These are phyloP conservation scores for Drosophila fulvimacula DNA, from an alignment of 2,888 invertebrate species.

Conservation along the genomic window DNA sequence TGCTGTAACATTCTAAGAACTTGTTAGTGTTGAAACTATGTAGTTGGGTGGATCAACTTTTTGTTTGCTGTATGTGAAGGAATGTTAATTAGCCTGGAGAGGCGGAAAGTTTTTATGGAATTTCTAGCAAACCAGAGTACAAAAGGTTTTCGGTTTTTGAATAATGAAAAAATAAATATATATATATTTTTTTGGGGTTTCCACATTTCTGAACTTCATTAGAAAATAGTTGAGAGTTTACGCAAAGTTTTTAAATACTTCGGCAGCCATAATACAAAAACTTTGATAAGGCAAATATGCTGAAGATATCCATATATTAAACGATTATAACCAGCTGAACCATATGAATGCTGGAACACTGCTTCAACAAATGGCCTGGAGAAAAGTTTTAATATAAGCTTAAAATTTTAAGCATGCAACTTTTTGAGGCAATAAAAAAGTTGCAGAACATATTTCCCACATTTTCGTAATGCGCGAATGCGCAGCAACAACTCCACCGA, in stretches of 20 bases:
- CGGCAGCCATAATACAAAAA: background rate
- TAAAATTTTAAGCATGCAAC: constrained; percentile 13
- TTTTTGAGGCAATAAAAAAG: constrained; percentile 13
- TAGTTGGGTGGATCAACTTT: constrained; percentile 31
- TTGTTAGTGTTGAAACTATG: constrained; percentile 26
- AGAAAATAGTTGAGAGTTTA: background rate
- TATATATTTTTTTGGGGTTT: no score
- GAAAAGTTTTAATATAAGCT: constrained; percentile 12
- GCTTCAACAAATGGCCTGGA: background rate
- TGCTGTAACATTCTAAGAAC: constrained; percentile 31
- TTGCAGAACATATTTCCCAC: constrained; percentile 4
- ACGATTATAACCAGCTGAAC: background rate
- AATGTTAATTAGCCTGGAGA: constrained; percentile 40
- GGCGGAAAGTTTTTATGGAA: constrained; percentile 8
- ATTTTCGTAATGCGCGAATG: constrained; percentile 12
- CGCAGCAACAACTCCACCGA: background rate
- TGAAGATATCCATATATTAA: background rate
- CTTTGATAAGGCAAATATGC: background rate
- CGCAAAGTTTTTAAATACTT: background rate
- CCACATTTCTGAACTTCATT: background rate
- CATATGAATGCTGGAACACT: background rate
- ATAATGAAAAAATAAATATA: no score
- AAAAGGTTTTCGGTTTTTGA: background rate
- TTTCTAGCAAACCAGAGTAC: background rate
- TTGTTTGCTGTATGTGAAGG: background rate